A percentile compares a stretch with the other conserved stretches of the same genome.
These are phyloP conservation scores for human DNA, from an alignment of 2,113 vertebrate species.

Conservation along the genomic window DNA sequence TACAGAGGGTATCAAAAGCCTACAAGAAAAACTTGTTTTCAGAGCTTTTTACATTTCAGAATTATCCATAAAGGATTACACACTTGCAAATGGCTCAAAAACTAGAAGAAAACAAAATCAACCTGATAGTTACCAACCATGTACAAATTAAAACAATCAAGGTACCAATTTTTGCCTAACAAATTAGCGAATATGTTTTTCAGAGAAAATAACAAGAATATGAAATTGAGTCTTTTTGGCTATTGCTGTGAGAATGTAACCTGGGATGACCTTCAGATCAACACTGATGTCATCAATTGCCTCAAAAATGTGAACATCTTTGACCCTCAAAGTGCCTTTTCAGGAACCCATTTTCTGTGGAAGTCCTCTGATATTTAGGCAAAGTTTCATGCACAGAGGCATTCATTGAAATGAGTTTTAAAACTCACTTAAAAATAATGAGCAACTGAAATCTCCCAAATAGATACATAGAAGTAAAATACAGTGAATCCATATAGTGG, in stretches of 20 bases:
- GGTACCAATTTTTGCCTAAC: not conserved
- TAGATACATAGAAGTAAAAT: not conserved
- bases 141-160: conserved; percentile 6
- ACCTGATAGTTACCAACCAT: not conserved
- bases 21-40: not conserved
- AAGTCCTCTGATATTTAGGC: not conserved
- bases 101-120: not conserved
- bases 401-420: not conserved
- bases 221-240: not conserved
- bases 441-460: not conserved
- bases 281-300: not conserved
- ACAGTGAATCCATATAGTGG: not conserved
- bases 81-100: not conserved
- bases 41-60: not conserved
- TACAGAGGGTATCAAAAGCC: not conserved
- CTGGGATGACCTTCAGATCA: not conserved
- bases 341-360: not conserved
- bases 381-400: not conserved
- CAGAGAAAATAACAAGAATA: not conserved
- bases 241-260: not conserved
- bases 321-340: not conserved
- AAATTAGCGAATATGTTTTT: not conserved
- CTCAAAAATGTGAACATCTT: not conserved
- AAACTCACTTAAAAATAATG: conserved; percentile 17
- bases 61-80: conserved; percentile 1